These are phyloP conservation scores for Oreonectes daqikongensis DNA, from an alignment of 2,797 vertebrate species.

Conservation along the genomic window DNA sequence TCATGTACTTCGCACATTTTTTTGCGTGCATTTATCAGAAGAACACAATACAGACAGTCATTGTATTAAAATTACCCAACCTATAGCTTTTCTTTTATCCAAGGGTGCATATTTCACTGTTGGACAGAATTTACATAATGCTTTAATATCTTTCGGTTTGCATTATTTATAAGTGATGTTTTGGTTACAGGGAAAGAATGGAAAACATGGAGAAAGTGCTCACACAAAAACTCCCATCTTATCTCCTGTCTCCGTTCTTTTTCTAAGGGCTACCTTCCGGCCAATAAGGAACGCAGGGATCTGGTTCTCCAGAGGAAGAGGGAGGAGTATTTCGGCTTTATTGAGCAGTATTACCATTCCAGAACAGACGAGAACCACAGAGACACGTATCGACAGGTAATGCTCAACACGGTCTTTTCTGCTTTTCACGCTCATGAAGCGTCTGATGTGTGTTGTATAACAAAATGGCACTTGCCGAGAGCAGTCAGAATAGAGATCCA, in stretches of 20 bases:
- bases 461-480: not conserved
- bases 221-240: not conserved
- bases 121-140: not conserved
- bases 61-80: not conserved
- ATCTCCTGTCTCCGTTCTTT: slow-evolving; percentile 15
- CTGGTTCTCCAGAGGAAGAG: slow-evolving; percentile 90
- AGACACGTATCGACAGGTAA: slow-evolving; percentile 97
- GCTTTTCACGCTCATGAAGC: not conserved
- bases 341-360: slow-evolving; percentile 98
- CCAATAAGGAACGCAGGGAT: slow-evolving; percentile 91
- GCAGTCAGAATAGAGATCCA: too few relatives aligned
- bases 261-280: slow-evolving; percentile 92
- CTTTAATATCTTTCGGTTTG: slow-evolving; percentile 16
- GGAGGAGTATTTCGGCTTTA: slow-evolving; percentile 98
- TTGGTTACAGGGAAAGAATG: slow-evolving; percentile 4
- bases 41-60: not conserved
- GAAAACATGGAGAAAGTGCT: not conserved
- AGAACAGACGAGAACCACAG: slow-evolving; percentile 94
- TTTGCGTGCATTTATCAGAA: too few relatives aligned
- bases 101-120: not conserved
- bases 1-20: too few relatives aligned
- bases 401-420: not conserved
- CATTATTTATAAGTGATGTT: slow-evolving; percentile 21
- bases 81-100: not conserved
- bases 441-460: not conserved